Conservation (phyloP, 2,797 vertebrate species). For the Glossophaga mutica region DNA sequence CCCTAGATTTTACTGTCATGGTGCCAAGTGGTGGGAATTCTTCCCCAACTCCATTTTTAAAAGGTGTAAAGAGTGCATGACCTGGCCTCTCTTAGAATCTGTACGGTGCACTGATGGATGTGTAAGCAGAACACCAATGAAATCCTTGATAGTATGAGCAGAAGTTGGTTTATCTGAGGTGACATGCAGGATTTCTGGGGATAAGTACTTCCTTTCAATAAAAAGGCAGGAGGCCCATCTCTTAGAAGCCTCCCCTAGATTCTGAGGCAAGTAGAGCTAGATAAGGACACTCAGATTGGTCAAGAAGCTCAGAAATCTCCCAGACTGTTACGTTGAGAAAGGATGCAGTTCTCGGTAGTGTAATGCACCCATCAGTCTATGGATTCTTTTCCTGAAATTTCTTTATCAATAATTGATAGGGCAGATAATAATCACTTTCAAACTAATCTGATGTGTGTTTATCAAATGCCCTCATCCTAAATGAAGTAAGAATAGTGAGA, state of each 20-base stretch:
- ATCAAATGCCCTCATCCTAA: constrained; percentile 22
- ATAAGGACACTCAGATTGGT: background rate
- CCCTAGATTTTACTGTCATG: constrained; percentile 9
- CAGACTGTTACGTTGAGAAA: background rate
- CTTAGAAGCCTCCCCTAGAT: background rate
- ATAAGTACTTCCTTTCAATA: background rate
- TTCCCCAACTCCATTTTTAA: constrained; percentile 33
- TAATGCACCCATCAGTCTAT: background rate
- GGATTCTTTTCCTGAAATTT: constrained; percentile 12
- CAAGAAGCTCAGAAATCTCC: background rate
- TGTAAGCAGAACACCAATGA: background rate
- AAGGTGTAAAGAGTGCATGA: background rate
- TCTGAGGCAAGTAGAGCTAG: background rate
- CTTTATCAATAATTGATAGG: background rate
- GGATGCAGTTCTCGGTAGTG: background rate
- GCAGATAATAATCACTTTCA: constrained; percentile 8
- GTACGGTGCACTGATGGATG: background rate
- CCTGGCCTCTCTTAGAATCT: background rate
- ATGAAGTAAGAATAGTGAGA: constrained; percentile 12
- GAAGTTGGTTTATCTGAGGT: background rate
- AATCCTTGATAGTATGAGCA: background rate
- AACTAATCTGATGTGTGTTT: background rate
- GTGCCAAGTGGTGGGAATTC: background rate
- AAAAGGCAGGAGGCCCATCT: background rate
- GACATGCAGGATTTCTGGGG: background rate